These are phyloP conservation scores for Agriopis leucophaearia DNA, from an alignment of 2,888 invertebrate genomes.

Conservation along the genomic window DNA sequence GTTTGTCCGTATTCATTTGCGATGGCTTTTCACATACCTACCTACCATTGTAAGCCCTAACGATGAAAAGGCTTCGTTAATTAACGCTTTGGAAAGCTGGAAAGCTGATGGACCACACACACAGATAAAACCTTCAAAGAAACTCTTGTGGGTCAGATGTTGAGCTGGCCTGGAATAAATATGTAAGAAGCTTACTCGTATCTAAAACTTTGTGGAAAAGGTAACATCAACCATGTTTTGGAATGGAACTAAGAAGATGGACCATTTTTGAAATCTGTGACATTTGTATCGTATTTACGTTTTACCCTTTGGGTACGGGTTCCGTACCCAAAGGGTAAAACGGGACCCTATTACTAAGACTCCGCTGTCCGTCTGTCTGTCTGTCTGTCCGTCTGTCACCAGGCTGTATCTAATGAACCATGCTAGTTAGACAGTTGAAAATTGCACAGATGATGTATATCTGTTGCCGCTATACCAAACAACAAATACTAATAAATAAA, in stretches of 20 bases:
- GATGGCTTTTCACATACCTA: conserved; percentile 2
- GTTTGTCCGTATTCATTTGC: conserved; percentile 1
- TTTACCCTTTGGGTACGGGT: too few species aligned
- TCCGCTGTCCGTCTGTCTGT: too few species aligned
- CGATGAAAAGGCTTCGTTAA: conserved; percentile 11
- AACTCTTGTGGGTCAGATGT: conserved; percentile 6
- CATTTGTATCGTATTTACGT: too few species aligned
- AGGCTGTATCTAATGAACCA: too few species aligned
- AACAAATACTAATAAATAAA: too few species aligned
- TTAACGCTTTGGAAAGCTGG: conserved; percentile 9
- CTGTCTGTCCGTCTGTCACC: too few species aligned
- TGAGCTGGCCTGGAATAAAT: neutral
- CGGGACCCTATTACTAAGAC: too few species aligned
- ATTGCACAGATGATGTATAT: too few species aligned
- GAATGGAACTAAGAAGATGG: neutral
- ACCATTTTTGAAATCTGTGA: too few species aligned
- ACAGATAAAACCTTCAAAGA: conserved; percentile 8
- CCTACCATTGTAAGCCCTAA: conserved; percentile 4
- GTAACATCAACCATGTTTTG: neutral
- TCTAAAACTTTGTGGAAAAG: neutral
- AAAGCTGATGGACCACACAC: conserved; percentile 5
- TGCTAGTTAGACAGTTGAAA: too few species aligned
- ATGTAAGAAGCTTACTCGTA: conserved; percentile 5
- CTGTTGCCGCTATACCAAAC: too few species aligned
- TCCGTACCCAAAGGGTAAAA: too few species aligned